A percentile compares a stretch with the other conserved stretches of the same genome.
Conservation (phyloP, 2,888 invertebrate species). For the Myopa testacea region DNA sequence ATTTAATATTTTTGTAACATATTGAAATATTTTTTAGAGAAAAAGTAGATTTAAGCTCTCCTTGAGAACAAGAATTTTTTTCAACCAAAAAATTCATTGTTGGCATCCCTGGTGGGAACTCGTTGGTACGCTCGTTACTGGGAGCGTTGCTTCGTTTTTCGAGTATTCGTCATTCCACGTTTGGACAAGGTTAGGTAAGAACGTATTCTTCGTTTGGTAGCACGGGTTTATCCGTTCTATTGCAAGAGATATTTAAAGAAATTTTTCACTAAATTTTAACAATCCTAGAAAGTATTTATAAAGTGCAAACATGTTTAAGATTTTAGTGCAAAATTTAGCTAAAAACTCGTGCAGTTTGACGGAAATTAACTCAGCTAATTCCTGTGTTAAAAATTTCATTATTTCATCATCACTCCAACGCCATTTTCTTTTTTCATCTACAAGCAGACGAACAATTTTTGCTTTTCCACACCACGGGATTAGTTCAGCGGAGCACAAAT, state of each 20-base stretch:
- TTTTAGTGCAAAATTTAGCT: conserved; percentile 59
- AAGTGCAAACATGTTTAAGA: conserved; percentile 50
- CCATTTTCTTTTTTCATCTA: conserved; percentile 66
- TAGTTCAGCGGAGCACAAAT: conserved; percentile 21
- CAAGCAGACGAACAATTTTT: conserved; percentile 59
- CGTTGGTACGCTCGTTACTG: background rate
- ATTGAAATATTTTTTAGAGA: background rate
- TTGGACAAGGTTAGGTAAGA: conserved; percentile 68
- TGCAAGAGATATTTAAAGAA: conserved; percentile 24
- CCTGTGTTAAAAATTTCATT: conserved; percentile 60
- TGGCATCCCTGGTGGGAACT: background rate
- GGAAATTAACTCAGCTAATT: conserved; percentile 46
- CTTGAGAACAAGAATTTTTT: background rate
- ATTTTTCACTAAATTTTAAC: conserved; percentile 38
- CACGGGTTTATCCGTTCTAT: conserved; percentile 52
- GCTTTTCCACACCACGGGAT: conserved; percentile 53
- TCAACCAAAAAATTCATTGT: background rate
- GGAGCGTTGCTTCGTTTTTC: background rate
- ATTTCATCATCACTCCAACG: conserved; percentile 59
- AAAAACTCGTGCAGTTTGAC: conserved; percentile 55
- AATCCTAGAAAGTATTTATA: conserved; percentile 20
- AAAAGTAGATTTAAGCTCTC: background rate
- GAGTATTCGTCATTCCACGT: conserved; percentile 58
- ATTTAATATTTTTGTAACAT: background rate
- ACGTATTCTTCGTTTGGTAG: conserved; percentile 50